Percentiles rank a stretch among this genome's conserved stretches.
These are phyloP conservation scores for Brotula barbata DNA, from an alignment of 2,797 vertebrate genomes.

Conservation along the genomic window DNA sequence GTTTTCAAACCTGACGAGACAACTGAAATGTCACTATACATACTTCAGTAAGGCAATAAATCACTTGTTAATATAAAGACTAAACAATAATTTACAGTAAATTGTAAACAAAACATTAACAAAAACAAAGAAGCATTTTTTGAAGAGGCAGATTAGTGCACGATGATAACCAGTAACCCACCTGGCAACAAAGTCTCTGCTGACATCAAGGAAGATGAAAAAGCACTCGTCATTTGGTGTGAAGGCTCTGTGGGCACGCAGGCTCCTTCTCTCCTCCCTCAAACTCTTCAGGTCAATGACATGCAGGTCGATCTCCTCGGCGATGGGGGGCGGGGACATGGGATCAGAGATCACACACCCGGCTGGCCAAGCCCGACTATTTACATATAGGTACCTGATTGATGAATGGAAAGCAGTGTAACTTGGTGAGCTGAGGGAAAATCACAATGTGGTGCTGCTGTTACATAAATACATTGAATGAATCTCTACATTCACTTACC, in stretches of 20 bases:
- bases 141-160: too few relatives aligned
- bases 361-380: slow-evolving; percentile 93
- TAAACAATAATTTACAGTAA: too few relatives aligned
- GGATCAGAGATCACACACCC: slow-evolving; percentile 92
- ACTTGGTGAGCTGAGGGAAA: too few relatives aligned
- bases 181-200: slow-evolving; percentile 97
- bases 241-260: slow-evolving; percentile 92
- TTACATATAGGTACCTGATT: slow-evolving; percentile 93
- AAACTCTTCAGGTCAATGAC: slow-evolving; percentile 95
- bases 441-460: too few relatives aligned
- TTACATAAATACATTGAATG: neutral
- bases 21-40: too few relatives aligned
- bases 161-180: too few relatives aligned
- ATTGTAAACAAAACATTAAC: too few relatives aligned
- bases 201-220: slow-evolving; percentile 98
- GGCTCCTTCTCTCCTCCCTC: slow-evolving; percentile 88
- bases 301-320: slow-evolving; percentile 94
- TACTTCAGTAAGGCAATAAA: too few relatives aligned
- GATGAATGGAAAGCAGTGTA: neutral
- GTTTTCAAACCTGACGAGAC: too few relatives aligned
- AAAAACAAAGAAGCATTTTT: too few relatives aligned
- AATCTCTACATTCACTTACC: slow-evolving; percentile 70
- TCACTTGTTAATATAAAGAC: too few relatives aligned
- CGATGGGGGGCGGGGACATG: slow-evolving; percentile 94
- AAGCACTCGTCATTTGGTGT: slow-evolving; percentile 96